These are phyloP conservation scores for Buceros bicornis DNA, from an alignment of 2,797 vertebrate species.

Conservation along the genomic window DNA sequence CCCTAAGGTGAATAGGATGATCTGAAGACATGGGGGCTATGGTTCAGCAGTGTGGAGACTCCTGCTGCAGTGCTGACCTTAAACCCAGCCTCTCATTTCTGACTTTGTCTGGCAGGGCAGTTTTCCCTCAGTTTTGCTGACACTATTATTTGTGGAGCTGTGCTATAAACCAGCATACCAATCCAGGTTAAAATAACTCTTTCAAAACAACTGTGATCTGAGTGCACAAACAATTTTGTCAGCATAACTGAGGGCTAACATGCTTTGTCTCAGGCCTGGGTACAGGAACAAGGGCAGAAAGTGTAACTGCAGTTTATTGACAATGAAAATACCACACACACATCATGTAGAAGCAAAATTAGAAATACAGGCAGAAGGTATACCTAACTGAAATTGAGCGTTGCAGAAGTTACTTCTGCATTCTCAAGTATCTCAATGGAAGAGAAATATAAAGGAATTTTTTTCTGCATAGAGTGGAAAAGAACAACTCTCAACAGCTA, in stretches of 20 bases:
- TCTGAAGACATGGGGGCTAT: not conserved
- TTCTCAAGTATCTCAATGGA: not conserved
- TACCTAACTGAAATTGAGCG: not conserved
- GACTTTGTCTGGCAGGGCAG: not conserved
- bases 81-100: not conserved
- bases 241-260: not conserved
- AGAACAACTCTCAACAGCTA: not conserved
- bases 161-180: slow-evolving; percentile 3
- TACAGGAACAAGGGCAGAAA: not conserved
- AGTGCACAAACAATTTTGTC: not conserved
- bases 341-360: not conserved
- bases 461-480: not conserved
- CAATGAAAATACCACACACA: not conserved
- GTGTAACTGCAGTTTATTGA: not conserved
- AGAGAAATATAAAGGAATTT: not conserved
- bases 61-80: not conserved
- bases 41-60: not conserved
- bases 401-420: not conserved
- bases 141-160: not conserved
- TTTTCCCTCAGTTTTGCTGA: slow-evolving; percentile 44
- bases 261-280: not conserved
- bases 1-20: not conserved
- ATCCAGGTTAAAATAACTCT: slow-evolving; percentile 43
- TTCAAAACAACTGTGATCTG: slow-evolving; percentile 7
- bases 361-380: not conserved